Percentiles rank a stretch among this genome's conserved stretches.
These are phyloP conservation scores for Cryptocheilus praepositus DNA, from an alignment of 2,888 invertebrate species.

Conservation along the genomic window DNA sequence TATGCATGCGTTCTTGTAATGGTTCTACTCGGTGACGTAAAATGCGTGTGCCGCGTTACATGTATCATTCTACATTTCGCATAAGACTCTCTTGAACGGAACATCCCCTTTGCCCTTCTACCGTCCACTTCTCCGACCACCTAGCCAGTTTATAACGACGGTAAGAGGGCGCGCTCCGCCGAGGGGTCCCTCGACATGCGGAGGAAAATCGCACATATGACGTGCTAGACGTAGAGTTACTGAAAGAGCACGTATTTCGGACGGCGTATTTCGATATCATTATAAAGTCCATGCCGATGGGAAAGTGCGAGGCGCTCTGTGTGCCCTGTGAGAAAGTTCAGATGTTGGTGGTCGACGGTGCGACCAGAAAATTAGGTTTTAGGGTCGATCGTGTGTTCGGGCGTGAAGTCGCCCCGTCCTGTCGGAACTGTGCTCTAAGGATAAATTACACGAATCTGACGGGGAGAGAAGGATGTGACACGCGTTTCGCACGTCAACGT, in stretches of 20 bases:
- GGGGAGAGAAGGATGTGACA: neutral
- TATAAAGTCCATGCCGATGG: conserved; percentile 61
- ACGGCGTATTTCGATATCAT: conserved; percentile 44
- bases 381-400: conserved; percentile 21
- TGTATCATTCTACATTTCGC: too few relatives aligned
- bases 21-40: too few relatives aligned
- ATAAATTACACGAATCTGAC: neutral
- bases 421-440: conserved; percentile 4
- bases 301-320: conserved; percentile 41
- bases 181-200: neutral
- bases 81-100: too few relatives aligned
- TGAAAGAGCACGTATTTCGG: conserved; percentile 23
- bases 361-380: conserved; percentile 43
- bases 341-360: conserved; percentile 40
- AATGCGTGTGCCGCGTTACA: too few relatives aligned
- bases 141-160: too few relatives aligned
- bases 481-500: neutral
- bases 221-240: conserved; percentile 32
- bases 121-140: conserved; percentile 27
- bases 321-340: conserved; percentile 60
- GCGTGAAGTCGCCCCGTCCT: conserved; percentile 7
- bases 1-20: too few relatives aligned
- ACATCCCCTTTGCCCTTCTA: conserved; percentile 1
- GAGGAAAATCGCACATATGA: conserved; percentile 56
- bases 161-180: neutral